A percentile compares a stretch with the other conserved stretches of the same genome.
Conservation (phyloP, 2,888 invertebrate species). For the Apodemia zela region DNA sequence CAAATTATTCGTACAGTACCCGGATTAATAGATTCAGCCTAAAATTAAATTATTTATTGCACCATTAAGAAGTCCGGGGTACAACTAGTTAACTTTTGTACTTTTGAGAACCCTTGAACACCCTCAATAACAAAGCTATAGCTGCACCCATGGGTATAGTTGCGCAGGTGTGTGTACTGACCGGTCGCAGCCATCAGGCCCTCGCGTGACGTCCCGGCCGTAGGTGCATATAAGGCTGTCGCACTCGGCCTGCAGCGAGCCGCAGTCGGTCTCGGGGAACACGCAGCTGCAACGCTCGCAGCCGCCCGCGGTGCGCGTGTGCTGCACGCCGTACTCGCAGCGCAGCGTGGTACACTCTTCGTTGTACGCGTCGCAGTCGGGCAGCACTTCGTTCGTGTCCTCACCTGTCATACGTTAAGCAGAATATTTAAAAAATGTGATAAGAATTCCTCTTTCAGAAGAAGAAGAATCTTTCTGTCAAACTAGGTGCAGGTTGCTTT, state of each 20-base stretch:
- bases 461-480: too few species aligned
- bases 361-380: conserved; percentile 76
- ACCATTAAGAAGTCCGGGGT: too few species aligned
- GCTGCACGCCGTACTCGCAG: conserved; percentile 87
- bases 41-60: too few species aligned
- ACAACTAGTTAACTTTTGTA: too few species aligned
- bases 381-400: conserved; percentile 44
- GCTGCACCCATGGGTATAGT: too few species aligned
- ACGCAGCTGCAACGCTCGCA: conserved; percentile 84
- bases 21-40: too few species aligned
- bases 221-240: conserved; percentile 84
- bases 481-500: too few species aligned
- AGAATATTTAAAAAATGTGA: not conserved
- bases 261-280: conserved; percentile 69
- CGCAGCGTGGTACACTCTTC: conserved; percentile 82
- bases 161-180: not conserved
- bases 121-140: too few species aligned
- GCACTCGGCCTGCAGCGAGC: conserved; percentile 81
- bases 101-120: too few species aligned
- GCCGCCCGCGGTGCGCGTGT: conserved; percentile 64
- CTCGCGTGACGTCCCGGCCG: conserved; percentile 76
- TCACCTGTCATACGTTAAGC: conserved; percentile 2
- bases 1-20: too few species aligned
- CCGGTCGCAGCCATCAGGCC: conserved; percentile 32
- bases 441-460: too few species aligned